A percentile compares a stretch with the other conserved stretches of the same genome.
phyloP scores from a whole-genome alignment of 2,888 invertebrate species.

The Theodoxus fluviatilis region DNA sequence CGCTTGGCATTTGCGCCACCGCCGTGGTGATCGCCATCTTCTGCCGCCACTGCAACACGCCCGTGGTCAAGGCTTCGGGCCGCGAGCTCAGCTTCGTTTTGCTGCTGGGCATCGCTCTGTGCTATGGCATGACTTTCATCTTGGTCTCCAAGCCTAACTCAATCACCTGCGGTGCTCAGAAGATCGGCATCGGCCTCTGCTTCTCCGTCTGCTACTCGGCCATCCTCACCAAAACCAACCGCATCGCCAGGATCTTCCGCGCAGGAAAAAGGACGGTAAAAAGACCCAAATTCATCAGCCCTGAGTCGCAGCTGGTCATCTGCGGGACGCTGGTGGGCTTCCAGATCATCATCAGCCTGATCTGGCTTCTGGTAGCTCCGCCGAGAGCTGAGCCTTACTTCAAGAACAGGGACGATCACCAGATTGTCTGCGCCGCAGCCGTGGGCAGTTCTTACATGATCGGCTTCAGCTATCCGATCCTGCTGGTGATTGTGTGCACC shows the following conservation, averaged over 20 bases:
- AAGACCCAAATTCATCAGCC: conserved; percentile 67
- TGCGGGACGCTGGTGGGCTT: conserved; percentile 63
- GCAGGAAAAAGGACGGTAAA: conserved; percentile 65
- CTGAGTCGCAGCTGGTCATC: conserved; percentile 66
- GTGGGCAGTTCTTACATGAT: conserved; percentile 69
- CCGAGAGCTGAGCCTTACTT: conserved; percentile 89
- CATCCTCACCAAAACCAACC: conserved; percentile 66
- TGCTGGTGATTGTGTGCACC: conserved; percentile 79
- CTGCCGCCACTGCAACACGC: conserved; percentile 61
- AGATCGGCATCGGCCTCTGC: conserved; percentile 64
- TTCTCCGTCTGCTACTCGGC: conserved; percentile 66
- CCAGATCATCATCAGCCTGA: conserved; percentile 77
- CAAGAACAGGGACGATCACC: conserved; percentile 89
- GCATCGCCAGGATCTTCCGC: conserved; percentile 64
- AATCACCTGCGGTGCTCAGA: conserved; percentile 64
- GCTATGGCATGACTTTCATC: conserved; percentile 64
- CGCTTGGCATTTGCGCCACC: conserved; percentile 63
- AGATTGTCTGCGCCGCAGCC: conserved; percentile 80
- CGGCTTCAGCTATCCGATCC: conserved; percentile 83
- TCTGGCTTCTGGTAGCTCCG: conserved; percentile 91
- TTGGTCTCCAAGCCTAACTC: conserved; percentile 62
- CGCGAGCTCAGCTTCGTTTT: conserved; percentile 66
- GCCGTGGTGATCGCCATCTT: conserved; percentile 63
- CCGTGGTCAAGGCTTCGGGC: conserved; percentile 67
- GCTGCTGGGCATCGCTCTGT: conserved; percentile 61